A percentile compares a stretch with the other conserved stretches of the same genome.
Evolutionary conservation across 2,888 invertebrate genomes (phyloP).

Genomic region (Doris montereyensis): DNA sequence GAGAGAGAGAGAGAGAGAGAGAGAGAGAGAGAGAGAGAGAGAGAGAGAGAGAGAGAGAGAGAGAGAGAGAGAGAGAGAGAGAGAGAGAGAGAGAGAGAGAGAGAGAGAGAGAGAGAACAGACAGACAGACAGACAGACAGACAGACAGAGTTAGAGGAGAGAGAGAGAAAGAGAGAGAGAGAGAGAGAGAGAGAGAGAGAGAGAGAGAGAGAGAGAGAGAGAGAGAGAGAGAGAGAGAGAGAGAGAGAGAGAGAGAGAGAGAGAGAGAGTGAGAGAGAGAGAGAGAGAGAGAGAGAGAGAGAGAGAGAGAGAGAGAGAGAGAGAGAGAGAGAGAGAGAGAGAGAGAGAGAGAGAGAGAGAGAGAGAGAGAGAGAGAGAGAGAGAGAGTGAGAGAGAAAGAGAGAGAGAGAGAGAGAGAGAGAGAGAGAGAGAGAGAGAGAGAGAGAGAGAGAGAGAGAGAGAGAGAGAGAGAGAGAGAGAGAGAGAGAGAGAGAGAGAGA

Average conservation of each 20-base stretch:
- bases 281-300: neutral
- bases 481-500: too few species aligned
- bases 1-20: neutral
- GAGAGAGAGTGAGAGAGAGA: neutral
- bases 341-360: too few species aligned
- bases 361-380: too few species aligned
- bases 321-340: neutral
- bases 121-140: neutral
- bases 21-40: neutral
- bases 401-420: too few species aligned
- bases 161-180: neutral
- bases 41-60: neutral
- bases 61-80: neutral
- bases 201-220: neutral
- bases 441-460: conserved; percentile 3
- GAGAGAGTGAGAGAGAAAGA: too few species aligned
- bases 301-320: neutral
- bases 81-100: neutral
- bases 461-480: neutral
- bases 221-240: too few species aligned
- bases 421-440: too few species aligned
- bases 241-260: too few species aligned
- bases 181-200: neutral
- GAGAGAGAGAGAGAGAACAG: neutral
- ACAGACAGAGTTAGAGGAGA: neutral